These are phyloP conservation scores for Engystomops pustulosus DNA, from an alignment of 2,113 vertebrate species.

Conservation along the genomic window DNA sequence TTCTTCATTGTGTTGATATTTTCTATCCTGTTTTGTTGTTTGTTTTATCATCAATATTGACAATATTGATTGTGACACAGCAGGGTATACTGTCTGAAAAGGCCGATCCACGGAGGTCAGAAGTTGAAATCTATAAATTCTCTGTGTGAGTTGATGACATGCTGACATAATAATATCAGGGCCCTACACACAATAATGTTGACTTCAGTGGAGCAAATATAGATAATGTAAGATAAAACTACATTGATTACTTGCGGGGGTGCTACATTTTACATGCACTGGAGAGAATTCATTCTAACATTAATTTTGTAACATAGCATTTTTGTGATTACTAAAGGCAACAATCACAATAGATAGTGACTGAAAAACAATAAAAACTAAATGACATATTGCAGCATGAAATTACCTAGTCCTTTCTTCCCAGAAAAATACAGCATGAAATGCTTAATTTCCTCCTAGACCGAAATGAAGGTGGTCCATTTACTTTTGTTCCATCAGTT, in stretches of 20 bases:
- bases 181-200: not conserved
- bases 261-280: not conserved
- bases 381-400: not conserved
- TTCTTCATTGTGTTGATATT: not conserved
- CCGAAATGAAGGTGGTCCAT: too few species aligned
- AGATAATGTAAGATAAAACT: not conserved
- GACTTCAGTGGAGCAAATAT: not conserved
- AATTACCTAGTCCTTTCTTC: not conserved
- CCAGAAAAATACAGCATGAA: not conserved
- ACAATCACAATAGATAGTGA: not conserved
- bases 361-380: not conserved
- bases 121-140: conserved; percentile 4
- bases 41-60: conserved; percentile 1
- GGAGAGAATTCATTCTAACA: not conserved
- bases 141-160: not conserved
- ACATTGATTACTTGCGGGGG: not conserved
- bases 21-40: not conserved
- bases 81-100: not conserved
- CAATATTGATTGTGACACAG: not conserved
- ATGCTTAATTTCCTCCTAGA: too few species aligned
- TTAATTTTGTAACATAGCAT: not conserved
- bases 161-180: not conserved
- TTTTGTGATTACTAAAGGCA: not conserved
- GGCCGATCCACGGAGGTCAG: not conserved
- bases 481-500: too few species aligned